Evolutionary conservation across 2,888 invertebrate species (phyloP).

Genomic region (Drosophila lacicola): DNA sequence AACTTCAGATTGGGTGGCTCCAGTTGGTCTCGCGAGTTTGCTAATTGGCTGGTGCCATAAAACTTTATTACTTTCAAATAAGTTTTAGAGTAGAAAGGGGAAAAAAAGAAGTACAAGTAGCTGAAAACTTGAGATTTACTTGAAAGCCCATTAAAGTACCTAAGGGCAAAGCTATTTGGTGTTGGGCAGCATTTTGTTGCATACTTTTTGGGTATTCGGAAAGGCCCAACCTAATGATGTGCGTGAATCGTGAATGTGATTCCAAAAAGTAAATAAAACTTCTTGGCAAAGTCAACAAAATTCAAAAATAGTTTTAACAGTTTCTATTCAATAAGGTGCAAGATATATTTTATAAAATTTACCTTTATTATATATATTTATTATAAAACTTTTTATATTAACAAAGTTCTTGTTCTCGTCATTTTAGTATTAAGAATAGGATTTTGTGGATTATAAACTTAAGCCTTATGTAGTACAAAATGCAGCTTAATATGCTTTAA

Average conservation of each 20-base stretch:
- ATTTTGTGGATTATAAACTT: slow-evolving; percentile 9
- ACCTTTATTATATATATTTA: too few species aligned
- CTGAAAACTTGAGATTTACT: slow-evolving; percentile 34
- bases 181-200: slow-evolving; percentile 43
- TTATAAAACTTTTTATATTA: too few species aligned
- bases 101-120: slow-evolving; percentile 29
- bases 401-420: too few species aligned
- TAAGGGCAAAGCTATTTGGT: slow-evolving; percentile 23
- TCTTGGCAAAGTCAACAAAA: background rate
- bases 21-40: slow-evolving; percentile 50
- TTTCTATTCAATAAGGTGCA: too few species aligned
- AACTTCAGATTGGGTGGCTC: slow-evolving; percentile 40
- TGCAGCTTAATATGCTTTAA: slow-evolving; percentile 35
- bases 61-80: slow-evolving; percentile 75
- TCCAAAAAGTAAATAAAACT: background rate
- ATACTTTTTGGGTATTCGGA: slow-evolving; percentile 15
- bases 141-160: slow-evolving; percentile 5
- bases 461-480: slow-evolving; percentile 8
- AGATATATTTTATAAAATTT: too few species aligned
- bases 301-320: too few species aligned
- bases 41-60: slow-evolving; percentile 74
- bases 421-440: slow-evolving; percentile 1
- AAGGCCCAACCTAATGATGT: slow-evolving; percentile 3
- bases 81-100: slow-evolving; percentile 37
- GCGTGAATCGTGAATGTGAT: slow-evolving; percentile 1